Percentiles rank a stretch among this genome's conserved stretches.
Evolutionary conservation across 1,140 invertebrate genomes (phyloP).

Genomic region (Penaeus chinensis): DNA sequence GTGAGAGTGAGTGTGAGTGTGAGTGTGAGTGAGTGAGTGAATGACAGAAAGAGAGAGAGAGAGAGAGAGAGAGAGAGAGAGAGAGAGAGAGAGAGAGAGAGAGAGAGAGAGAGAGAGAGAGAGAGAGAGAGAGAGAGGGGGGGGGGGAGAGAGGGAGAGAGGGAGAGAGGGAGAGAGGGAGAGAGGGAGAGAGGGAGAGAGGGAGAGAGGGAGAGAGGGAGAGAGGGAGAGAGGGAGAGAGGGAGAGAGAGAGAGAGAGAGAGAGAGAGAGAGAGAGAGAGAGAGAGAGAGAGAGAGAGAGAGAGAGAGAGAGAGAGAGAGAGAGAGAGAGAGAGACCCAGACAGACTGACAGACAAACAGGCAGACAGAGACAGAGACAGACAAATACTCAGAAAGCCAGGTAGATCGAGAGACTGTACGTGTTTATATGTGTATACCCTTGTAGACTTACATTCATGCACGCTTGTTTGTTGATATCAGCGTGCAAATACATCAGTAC

Average conservation of each 20-base stretch:
- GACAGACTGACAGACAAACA: neutral
- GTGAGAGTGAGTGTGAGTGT: neutral
- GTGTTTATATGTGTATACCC: too few species aligned
- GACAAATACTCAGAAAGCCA: too few species aligned
- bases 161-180: neutral
- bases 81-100: neutral
- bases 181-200: neutral
- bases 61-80: neutral
- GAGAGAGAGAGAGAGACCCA: neutral
- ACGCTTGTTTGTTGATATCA: too few species aligned
- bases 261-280: neutral
- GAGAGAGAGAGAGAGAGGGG: neutral
- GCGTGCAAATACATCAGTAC: too few species aligned
- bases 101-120: neutral
- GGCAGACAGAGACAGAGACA: neutral
- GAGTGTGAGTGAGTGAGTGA: neutral
- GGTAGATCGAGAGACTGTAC: too few species aligned
- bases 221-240: too few species aligned
- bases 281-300: neutral
- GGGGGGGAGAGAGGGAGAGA: neutral
- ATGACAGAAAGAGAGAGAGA: neutral
- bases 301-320: neutral
- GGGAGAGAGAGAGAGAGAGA: neutral
- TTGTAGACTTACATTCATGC: too few species aligned
- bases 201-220: neutral